A percentile compares a stretch with the other conserved stretches of the same genome.
Evolutionary conservation across 1,140 invertebrate species (phyloP).

Genomic region (Diorhabda elongata): DNA sequence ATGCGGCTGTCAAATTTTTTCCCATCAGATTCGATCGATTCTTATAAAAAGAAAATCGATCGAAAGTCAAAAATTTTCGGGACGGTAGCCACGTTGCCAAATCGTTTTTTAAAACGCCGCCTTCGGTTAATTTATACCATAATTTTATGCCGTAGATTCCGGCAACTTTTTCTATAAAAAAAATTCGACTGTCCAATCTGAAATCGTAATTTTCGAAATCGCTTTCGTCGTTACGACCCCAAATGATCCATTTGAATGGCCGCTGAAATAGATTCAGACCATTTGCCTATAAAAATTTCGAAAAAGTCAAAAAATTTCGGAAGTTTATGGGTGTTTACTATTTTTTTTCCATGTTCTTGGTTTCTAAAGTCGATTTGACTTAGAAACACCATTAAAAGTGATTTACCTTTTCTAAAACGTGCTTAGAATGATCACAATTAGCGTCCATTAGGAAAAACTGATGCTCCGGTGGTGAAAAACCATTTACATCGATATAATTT

Average conservation of each 20-base stretch:
- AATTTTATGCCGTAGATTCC: conserved; percentile 11
- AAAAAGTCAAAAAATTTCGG: too few species aligned
- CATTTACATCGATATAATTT: too few species aligned
- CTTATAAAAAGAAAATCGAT: conserved; percentile 3
- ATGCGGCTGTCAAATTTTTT: conserved; percentile 36
- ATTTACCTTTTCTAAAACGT: too few species aligned
- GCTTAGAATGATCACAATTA: too few species aligned
- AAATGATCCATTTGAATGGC: conserved; percentile 20
- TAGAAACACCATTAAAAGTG: too few species aligned
- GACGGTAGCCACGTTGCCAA: conserved; percentile 11
- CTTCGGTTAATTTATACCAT: conserved; percentile 16
- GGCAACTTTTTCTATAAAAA: neutral
- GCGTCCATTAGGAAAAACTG: too few species aligned
- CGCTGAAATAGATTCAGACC: conserved; percentile 13
- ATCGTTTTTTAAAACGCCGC: conserved; percentile 7
- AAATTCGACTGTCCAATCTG: conserved; percentile 20
- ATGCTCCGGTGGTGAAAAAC: too few species aligned
- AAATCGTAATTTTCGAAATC: conserved; percentile 11
- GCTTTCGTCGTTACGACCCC: neutral
- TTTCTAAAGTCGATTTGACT: too few species aligned
- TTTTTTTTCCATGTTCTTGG: too few species aligned
- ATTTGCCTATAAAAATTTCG: conserved; percentile 10
- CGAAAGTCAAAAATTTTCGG: conserved; percentile 7
- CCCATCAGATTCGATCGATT: conserved; percentile 20
- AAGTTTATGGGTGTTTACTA: too few species aligned